Conservation (phyloP, 2,888 invertebrate species). For the Smittia sp. region DNA sequence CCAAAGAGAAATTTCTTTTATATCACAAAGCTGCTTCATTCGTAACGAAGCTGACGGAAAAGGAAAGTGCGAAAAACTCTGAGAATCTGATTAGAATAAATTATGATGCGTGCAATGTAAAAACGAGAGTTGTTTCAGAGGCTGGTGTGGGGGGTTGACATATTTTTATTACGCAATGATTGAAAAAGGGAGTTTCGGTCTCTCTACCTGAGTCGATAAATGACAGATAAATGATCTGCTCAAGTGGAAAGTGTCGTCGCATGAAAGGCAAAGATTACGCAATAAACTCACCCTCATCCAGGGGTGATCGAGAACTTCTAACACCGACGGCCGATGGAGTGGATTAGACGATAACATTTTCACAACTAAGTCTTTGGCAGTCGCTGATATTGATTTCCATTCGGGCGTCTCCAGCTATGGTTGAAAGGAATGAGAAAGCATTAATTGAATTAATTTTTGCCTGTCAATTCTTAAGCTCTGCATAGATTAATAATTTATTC, state of each 20-base stretch:
- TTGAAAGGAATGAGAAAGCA: not conserved
- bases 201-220: constrained; percentile 1
- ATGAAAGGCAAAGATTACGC: not conserved
- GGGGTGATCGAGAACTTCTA: constrained; percentile 92
- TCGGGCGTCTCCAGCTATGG: constrained; percentile 77
- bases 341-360: constrained; percentile 92
- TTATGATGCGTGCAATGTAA: not conserved
- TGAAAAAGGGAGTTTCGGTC: not conserved
- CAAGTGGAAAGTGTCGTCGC: not conserved
- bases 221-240: not conserved
- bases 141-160: not conserved
- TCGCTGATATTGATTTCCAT: constrained; percentile 91
- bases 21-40: not conserved
- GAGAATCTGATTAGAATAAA: constrained; percentile 27
- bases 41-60: not conserved
- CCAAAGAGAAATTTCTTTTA: constrained; percentile 9
- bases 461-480: not conserved
- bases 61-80: not conserved
- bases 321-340: constrained; percentile 87
- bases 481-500: not conserved
- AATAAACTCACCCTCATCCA: constrained; percentile 82
- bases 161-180: not conserved
- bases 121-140: not conserved
- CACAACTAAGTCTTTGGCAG: constrained; percentile 91
- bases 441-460: not conserved